Conservation (phyloP, 2,113 vertebrate genomes). For the Physeter macrocephalus region DNA sequence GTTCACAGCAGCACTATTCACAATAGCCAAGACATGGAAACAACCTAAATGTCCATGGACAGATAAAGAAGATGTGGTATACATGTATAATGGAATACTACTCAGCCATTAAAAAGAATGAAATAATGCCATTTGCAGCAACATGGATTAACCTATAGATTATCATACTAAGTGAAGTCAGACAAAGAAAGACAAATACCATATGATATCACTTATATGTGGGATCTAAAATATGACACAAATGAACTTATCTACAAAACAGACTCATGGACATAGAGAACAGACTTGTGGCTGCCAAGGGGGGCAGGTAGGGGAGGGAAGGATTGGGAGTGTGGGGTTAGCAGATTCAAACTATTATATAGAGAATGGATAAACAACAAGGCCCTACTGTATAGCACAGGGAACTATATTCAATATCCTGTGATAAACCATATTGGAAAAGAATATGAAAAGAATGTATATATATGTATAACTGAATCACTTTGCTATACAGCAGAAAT, state of each 20-base stretch:
- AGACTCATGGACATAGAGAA: background rate
- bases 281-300: background rate
- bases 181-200: background rate
- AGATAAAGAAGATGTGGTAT: background rate
- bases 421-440: background rate
- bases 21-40: background rate
- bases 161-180: background rate
- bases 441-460: background rate
- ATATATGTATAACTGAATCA: background rate
- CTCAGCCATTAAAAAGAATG: background rate
- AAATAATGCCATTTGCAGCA: background rate
- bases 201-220: background rate
- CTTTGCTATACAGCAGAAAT: background rate
- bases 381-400: background rate
- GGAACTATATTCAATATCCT: background rate
- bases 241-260: background rate
- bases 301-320: background rate
- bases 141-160: background rate
- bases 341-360: background rate
- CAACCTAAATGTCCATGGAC: fast-evolving
- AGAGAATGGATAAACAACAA: background rate
- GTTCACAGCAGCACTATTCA: background rate
- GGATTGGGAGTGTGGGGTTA: background rate
- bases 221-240: background rate
- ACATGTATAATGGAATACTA: background rate